Evolutionary conservation across 2,888 invertebrate species (phyloP).

Genomic region (Drosophila pseudotalamancana): DNA sequence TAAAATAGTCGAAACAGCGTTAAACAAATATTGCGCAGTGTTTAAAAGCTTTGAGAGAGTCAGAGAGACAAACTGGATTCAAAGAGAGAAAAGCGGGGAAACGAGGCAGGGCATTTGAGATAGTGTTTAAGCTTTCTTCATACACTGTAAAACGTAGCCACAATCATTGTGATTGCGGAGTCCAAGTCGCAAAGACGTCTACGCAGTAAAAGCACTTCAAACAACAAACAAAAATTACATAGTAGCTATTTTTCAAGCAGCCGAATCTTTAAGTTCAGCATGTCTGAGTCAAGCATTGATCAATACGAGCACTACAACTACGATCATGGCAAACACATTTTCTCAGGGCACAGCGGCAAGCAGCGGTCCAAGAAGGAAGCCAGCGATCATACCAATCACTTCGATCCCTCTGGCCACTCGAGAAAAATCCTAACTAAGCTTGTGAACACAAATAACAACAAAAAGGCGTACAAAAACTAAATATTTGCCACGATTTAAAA

Average conservation of each 20-base stretch:
- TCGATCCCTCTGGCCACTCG: conserved; percentile 95
- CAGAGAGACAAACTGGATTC: conserved; percentile 7
- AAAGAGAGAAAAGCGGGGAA: background rate
- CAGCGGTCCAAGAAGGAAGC: conserved; percentile 95
- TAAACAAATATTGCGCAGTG: conserved; percentile 25
- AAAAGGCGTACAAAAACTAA: conserved; percentile 85
- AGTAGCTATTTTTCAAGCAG: conserved; percentile 75
- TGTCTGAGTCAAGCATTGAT: conserved; percentile 94
- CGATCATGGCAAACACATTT: conserved; percentile 95
- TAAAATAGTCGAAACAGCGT: conserved; percentile 6
- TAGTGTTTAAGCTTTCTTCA: conserved; percentile 33
- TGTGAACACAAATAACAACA: conserved; percentile 87
- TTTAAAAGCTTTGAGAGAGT: conserved; percentile 7
- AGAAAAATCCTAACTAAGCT: conserved; percentile 46
- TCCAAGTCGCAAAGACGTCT: conserved; percentile 19
- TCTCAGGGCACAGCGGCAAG: conserved; percentile 94
- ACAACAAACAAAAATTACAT: conserved; percentile 85
- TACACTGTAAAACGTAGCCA: background rate
- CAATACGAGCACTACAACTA: conserved; percentile 98
- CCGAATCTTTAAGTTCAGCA: conserved; percentile 80
- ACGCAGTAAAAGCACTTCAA: background rate
- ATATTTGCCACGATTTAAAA: conserved; percentile 10
- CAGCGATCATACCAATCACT: conserved; percentile 94
- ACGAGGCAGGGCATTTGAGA: background rate
- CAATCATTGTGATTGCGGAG: conserved; percentile 19